phyloP scores from a whole-genome alignment of 1,140 invertebrate genomes.

The Radopholus similis region DNA sequence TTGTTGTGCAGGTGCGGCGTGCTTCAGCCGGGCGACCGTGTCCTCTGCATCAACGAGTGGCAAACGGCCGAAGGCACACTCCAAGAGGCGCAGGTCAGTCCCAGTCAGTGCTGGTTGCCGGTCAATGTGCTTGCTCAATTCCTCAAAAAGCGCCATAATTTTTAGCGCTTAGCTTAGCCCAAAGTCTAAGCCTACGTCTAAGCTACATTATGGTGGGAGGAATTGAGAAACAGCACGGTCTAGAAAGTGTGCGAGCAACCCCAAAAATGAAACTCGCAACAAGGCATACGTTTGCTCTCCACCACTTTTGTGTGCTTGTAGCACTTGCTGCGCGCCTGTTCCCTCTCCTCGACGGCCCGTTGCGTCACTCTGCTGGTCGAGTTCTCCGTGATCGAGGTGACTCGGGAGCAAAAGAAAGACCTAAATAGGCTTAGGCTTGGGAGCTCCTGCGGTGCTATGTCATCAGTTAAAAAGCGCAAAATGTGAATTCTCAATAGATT shows the following conservation, averaged over 20 bases:
- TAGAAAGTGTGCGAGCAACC: no score
- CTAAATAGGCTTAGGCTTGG: no score
- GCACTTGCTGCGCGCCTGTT: constrained; percentile 9
- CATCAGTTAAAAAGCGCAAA: no score
- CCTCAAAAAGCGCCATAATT: no score
- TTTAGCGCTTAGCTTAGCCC: no score
- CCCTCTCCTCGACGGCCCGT: neutral
- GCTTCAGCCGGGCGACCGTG: constrained; percentile 75
- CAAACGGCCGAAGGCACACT: constrained; percentile 62
- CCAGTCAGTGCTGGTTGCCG: neutral
- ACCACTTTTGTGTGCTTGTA: neutral
- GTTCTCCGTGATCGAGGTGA: constrained; percentile 76
- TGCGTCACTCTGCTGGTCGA: constrained; percentile 69
- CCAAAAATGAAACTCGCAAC: no score
- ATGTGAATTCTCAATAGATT: no score
- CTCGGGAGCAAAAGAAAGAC: neutral
- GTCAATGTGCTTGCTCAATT: no score
- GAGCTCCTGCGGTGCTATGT: no score
- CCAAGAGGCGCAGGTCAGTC: constrained; percentile 62
- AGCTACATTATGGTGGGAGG: no score
- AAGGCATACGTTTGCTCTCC: neutral
- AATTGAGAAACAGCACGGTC: no score
- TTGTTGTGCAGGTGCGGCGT: constrained; percentile 67
- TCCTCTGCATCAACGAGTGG: constrained; percentile 75
- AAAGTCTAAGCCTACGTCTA: no score